Conservation (phyloP, 2,888 invertebrate genomes). For the Pherbina coryleti region DNA sequence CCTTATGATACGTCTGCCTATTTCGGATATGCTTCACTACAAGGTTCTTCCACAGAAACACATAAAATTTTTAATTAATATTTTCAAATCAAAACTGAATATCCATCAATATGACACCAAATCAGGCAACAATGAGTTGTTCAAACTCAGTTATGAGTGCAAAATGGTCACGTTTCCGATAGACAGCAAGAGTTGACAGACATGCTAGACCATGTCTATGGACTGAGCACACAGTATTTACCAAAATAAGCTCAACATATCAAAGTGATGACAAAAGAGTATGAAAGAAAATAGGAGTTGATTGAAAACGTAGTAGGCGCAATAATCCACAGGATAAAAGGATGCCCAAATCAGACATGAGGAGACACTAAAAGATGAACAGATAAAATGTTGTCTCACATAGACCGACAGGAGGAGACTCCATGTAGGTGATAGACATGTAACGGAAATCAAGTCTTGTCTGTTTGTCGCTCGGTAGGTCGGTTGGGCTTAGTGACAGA, state of each 20-base stretch:
- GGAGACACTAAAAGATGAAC: slow-evolving; percentile 7
- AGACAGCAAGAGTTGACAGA: slow-evolving; percentile 1
- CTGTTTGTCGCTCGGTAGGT: too few species aligned
- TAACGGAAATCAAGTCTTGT: slow-evolving; percentile 26
- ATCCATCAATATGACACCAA: background rate
- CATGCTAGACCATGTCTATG: background rate
- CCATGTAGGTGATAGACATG: background rate
- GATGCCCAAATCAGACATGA: background rate
- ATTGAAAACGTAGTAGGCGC: background rate
- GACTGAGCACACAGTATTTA: background rate
- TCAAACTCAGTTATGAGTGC: background rate
- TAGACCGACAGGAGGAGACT: background rate
- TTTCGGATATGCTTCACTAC: background rate
- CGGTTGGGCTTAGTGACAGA: slow-evolving; percentile 19
- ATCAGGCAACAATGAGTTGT: background rate
- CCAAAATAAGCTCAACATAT: slow-evolving; percentile 11
- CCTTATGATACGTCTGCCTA: background rate
- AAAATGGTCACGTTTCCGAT: slow-evolving; percentile 9
- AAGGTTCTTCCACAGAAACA: background rate
- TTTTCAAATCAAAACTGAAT: background rate
- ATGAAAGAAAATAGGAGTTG: too few species aligned
- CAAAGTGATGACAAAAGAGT: background rate
- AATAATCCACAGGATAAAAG: background rate
- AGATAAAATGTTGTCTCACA: slow-evolving; percentile 11
- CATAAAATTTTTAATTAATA: background rate